These are phyloP conservation scores for Zoanthus sansibaricus DNA, from an alignment of 92 coral and sea anemone species.

Conservation along the genomic window DNA sequence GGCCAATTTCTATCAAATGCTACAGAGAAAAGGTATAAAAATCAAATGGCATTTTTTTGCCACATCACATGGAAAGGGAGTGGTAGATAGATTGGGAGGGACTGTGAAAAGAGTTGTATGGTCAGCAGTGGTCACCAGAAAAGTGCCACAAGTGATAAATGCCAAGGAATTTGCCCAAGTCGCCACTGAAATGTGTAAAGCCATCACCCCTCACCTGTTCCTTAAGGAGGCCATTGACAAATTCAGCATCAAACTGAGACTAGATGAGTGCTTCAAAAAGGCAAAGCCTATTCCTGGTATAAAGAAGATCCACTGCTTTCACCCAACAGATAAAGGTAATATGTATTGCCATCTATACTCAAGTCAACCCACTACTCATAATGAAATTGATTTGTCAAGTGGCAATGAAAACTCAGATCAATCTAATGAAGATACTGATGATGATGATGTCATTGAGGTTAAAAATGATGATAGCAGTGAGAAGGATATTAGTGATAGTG, in stretches of 20 bases:
- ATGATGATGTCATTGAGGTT: background rate
- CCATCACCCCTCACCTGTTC: constrained; percentile 45
- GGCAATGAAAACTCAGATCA: background rate
- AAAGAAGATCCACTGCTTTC: constrained; percentile 56
- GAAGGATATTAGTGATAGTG: constrained; percentile 18
- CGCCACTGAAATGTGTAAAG: constrained; percentile 42
- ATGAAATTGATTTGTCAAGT: constrained; percentile 6
- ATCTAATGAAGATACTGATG: background rate
- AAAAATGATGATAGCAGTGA: constrained; percentile 15
- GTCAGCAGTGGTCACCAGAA: constrained; percentile 64
- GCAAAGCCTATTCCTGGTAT: constrained; percentile 57
- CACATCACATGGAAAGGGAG: constrained; percentile 69
- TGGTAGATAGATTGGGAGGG: constrained; percentile 68
- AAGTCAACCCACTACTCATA: constrained; percentile 39
- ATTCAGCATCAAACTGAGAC: constrained; percentile 36
- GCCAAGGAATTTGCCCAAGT: constrained; percentile 59
- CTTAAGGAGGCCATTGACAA: constrained; percentile 48
- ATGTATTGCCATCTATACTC: constrained; percentile 48
- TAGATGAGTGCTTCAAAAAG: constrained; percentile 51
- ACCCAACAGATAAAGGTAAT: constrained; percentile 27
- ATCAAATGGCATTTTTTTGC: constrained; percentile 65
- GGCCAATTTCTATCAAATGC: constrained; percentile 44
- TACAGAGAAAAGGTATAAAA: constrained; percentile 36
- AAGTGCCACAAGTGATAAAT: constrained; percentile 53
- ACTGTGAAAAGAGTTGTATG: constrained; percentile 70